Percentiles rank a stretch among this genome's conserved stretches.
Evolutionary conservation across 2,888 invertebrate genomes (phyloP).

Genomic region (Lasioglossum zephyrum): DNA sequence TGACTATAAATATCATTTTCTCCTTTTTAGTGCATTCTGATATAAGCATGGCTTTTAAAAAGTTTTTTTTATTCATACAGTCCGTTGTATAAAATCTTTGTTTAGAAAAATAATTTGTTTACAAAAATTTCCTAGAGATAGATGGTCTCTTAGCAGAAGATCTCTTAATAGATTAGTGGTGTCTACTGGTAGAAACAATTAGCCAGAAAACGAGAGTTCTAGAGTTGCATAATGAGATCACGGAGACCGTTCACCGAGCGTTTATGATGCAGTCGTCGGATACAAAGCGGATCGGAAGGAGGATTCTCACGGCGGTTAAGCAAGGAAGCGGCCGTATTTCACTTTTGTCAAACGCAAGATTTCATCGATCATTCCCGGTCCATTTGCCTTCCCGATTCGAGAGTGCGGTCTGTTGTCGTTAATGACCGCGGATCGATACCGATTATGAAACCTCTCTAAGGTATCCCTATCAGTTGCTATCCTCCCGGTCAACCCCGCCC

Average conservation of each 20-base stretch:
- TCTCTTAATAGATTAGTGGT: too few relatives aligned
- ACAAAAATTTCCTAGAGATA: too few relatives aligned
- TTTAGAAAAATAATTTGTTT: too few relatives aligned
- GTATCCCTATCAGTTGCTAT: conserved; percentile 23
- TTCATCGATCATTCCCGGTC: conserved; percentile 33
- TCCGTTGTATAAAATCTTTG: too few relatives aligned
- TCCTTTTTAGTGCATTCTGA: too few relatives aligned
- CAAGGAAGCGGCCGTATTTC: not conserved
- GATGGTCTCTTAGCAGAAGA: too few relatives aligned
- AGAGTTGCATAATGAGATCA: not conserved
- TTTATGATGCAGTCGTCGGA: not conserved
- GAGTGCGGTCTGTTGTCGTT: not conserved
- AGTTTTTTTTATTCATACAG: not conserved
- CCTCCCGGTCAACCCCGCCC: not conserved
- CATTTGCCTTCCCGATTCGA: conserved; percentile 14
- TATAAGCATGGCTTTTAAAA: too few relatives aligned
- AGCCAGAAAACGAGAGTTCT: not conserved
- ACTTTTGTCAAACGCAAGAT: conserved; percentile 7
- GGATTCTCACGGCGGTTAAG: not conserved
- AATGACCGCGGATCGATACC: conserved; percentile 49
- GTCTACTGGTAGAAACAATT: too few relatives aligned
- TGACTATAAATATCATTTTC: too few relatives aligned
- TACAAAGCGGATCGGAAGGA: not conserved
- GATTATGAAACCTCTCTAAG: conserved; percentile 43
- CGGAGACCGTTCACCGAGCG: not conserved